Base-by-base conservation (phyloP, 2,797 vertebrate genomes). In the Gymnothorax javanicus region DNA sequence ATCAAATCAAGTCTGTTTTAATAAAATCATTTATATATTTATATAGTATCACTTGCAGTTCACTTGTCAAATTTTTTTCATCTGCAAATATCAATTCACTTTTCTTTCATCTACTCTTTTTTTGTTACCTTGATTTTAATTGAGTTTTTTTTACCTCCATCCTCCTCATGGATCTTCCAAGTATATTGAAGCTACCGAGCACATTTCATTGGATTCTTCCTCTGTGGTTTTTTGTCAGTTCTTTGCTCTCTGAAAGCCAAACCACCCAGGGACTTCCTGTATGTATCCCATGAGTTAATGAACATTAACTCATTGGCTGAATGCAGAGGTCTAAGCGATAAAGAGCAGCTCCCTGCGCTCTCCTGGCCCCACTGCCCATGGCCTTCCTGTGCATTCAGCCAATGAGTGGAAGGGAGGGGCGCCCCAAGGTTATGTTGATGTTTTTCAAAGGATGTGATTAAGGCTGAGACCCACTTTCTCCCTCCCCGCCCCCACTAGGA, bases 401-500 rank as follows among this genome's bases (percentile, higher is more conserved):
- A 23, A 27, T 67, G 9, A n/a, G 67, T 9, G 15, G 23, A 54
- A 9, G n/a, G 17, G 15, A 71, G 20, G 11, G 15, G 4, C 20
- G 73, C 25, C 43, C 25, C 71, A 15, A 23, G 60, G 82, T 88
- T 84, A n/a, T 84, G 54, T 86, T 25, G 15, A 43, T 83, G 85
- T 86, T 84, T 89, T 82, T 33, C 75, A 87, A 87, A 87, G 83
- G 88, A 87, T 67, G 52, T 85, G 84, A 86, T 87, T 67, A 84
- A 84, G 60, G 86, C 86, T n/a, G 62, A 67, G 13, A 15, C 73
- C 33, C 9, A 52, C 20, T 54, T 60, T 81, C 15, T 81, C 25
- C 79, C 23, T 77, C 84, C 82, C 84, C 1, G 56, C 88, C 73
- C 33, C 67, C 67, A 60, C 86, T 85, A 57, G 71, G 69, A 83